Evolutionary conservation across 2,888 invertebrate genomes (phyloP).

Genomic region (Trichogramma dendrolimi): DNA sequence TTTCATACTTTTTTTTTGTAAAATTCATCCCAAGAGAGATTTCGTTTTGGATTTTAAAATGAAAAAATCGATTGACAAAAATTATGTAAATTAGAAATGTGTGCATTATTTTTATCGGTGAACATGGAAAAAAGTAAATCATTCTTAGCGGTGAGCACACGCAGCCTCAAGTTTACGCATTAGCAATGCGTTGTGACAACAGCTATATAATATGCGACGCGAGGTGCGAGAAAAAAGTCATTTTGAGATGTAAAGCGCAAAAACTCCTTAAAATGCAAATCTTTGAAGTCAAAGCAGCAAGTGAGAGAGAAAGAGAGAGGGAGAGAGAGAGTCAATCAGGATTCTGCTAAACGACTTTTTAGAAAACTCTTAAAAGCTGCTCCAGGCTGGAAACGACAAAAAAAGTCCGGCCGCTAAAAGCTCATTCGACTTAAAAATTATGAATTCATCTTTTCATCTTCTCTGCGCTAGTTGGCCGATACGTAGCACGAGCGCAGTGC

Average conservation of each 20-base stretch:
- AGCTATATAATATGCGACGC: not conserved
- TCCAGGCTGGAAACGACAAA: constrained; percentile 13
- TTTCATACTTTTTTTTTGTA: no score
- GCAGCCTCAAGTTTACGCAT: no score
- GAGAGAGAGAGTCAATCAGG: constrained; percentile 23
- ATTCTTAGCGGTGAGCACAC: no score
- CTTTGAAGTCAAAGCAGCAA: constrained; percentile 15
- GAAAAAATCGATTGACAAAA: no score
- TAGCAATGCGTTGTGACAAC: no score
- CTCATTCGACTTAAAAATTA: constrained; percentile 20
- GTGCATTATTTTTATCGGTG: no score
- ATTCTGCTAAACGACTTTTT: constrained; percentile 27
- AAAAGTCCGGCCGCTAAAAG: not conserved
- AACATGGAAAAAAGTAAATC: no score
- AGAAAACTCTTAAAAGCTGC: constrained; percentile 24
- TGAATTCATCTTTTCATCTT: constrained; percentile 16
- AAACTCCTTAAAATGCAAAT: constrained; percentile 30
- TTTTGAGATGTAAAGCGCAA: constrained; percentile 26
- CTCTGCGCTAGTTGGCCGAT: not conserved
- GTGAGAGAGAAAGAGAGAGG: not conserved
- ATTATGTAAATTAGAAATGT: no score
- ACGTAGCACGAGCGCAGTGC: not conserved
- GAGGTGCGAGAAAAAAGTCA: constrained; percentile 13
- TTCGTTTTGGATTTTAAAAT: no score
- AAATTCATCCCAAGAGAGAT: no score